Conservation (phyloP, 2,888 invertebrate species). For the Cantharis lateralis region DNA sequence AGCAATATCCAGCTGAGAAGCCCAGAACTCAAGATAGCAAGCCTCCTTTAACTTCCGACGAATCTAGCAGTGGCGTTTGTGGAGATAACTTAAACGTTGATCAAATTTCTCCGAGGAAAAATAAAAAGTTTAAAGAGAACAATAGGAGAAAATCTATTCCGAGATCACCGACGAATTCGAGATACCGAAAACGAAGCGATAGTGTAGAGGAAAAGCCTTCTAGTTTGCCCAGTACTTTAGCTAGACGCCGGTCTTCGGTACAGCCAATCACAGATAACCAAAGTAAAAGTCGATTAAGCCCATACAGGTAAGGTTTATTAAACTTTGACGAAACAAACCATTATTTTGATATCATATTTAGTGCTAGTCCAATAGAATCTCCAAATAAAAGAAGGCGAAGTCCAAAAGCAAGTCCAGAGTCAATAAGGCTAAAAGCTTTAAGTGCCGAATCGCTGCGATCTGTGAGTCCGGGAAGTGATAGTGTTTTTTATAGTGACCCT, state of each 20-base stretch:
- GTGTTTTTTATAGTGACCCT: slow-evolving; percentile 87
- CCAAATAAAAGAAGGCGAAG: slow-evolving; percentile 49
- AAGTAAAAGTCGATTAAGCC: slow-evolving; percentile 43
- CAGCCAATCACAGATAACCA: slow-evolving; percentile 47
- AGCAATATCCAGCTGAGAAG: slow-evolving; percentile 30
- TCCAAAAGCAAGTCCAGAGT: slow-evolving; percentile 54
- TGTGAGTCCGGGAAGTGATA: slow-evolving; percentile 89
- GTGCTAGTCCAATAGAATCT: slow-evolving; percentile 59
- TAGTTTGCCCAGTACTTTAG: slow-evolving; percentile 59
- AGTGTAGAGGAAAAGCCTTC: slow-evolving; percentile 49
- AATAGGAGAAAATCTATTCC: slow-evolving; percentile 68
- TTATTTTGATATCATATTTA: background rate
- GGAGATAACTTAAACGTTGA: slow-evolving; percentile 32
- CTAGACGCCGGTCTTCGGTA: slow-evolving; percentile 65
- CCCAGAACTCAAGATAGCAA: slow-evolving; percentile 21
- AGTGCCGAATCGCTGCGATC: slow-evolving; percentile 86
- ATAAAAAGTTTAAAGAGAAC: slow-evolving; percentile 67
- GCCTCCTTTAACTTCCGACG: slow-evolving; percentile 52
- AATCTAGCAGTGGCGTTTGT: slow-evolving; percentile 54
- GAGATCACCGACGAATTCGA: slow-evolving; percentile 62
- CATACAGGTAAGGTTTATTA: slow-evolving; percentile 42
- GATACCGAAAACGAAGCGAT: slow-evolving; percentile 43
- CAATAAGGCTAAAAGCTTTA: slow-evolving; percentile 71
- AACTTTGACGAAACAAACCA: background rate
- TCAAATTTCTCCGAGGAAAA: slow-evolving; percentile 62